A percentile compares a stretch with the other conserved stretches of the same genome.
phyloP scores from a whole-genome alignment of 2,888 invertebrate species.

The Mesorhabditis spiculigera region DNA sequence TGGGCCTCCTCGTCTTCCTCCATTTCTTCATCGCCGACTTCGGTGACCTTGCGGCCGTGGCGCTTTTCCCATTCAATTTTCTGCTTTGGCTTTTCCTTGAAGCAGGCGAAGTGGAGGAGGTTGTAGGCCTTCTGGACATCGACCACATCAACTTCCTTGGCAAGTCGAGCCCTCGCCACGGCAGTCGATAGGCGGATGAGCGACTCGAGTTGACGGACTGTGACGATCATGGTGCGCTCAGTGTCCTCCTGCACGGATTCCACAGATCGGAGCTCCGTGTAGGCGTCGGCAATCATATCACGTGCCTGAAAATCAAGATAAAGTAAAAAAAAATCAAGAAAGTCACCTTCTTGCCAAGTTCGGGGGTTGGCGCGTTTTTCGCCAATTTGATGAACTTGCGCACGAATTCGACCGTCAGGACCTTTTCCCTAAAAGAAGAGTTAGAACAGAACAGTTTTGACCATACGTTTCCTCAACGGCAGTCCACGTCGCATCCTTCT shows the following conservation, averaged over 20 bases:
- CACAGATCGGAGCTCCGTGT: conserved; percentile 82
- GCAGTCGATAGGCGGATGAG: conserved; percentile 93
- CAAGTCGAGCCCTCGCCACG: conserved; percentile 89
- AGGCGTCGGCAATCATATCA: conserved; percentile 80
- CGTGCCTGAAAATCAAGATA: not conserved
- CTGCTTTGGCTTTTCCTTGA: conserved; percentile 55
- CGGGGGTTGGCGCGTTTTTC: conserved; percentile 80
- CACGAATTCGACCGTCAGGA: conserved; percentile 88
- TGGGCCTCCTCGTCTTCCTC: conserved; percentile 10
- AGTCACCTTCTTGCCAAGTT: conserved; percentile 81
- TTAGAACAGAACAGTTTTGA: not conserved
- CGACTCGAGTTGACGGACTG: conserved; percentile 91
- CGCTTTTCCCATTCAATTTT: conserved; percentile 37
- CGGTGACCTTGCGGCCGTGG: conserved; percentile 16
- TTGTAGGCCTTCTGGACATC: conserved; percentile 74
- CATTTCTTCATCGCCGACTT: conserved; percentile 25
- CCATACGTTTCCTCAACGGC: conserved; percentile 38
- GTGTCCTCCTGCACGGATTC: conserved; percentile 80
- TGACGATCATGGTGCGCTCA: conserved; percentile 97
- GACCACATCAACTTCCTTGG: conserved; percentile 75
- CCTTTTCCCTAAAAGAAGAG: conserved; percentile 64
- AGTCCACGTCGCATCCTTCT: conserved; percentile 55
- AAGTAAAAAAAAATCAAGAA: conserved; percentile 62
- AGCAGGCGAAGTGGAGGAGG: conserved; percentile 54
- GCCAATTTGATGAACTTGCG: conserved; percentile 93